Evolutionary conservation across 2,113 vertebrate species (phyloP).

Genomic region (cattle (Bos taurus)): DNA sequence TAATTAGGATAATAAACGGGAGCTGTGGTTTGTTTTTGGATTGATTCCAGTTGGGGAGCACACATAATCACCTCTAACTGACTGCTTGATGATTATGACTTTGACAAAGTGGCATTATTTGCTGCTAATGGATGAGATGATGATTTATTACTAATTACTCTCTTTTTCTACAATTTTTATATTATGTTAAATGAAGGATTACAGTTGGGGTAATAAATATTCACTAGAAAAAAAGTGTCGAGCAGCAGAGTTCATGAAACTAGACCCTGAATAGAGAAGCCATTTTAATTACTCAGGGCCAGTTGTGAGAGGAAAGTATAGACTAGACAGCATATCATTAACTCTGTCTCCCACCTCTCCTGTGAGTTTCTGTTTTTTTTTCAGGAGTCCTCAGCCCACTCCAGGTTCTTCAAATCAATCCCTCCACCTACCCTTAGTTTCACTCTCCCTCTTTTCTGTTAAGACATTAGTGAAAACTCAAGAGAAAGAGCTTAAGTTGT

Average conservation of each 20-base stretch:
- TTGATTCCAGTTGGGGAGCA: conserved; percentile 69
- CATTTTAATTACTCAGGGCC: background rate
- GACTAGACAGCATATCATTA: background rate
- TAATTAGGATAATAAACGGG: conserved; percentile 76
- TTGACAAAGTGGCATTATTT: conserved; percentile 78
- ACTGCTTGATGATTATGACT: conserved; percentile 67
- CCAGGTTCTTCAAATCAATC: background rate
- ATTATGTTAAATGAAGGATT: conserved; percentile 75
- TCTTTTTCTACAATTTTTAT: conserved; percentile 74
- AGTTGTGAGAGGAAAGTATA: background rate
- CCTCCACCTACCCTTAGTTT: background rate
- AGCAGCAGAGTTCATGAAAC: conserved; percentile 53
- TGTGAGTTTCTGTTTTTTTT: background rate
- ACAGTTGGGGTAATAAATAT: conserved; percentile 71
- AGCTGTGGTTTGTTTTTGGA: conserved; percentile 68
- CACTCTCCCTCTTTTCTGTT: background rate
- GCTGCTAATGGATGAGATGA: conserved; percentile 75
- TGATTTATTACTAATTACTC: conserved; percentile 77
- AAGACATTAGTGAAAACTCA: background rate
- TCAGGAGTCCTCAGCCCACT: background rate
- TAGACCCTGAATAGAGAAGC: background rate
- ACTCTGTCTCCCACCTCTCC: background rate
- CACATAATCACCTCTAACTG: conserved; percentile 75
- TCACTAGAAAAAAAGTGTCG: conserved; percentile 46
- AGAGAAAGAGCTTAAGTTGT: background rate